Evolutionary conservation across 2,888 invertebrate genomes (phyloP).

Genomic region (Agrotis ipsilon): DNA sequence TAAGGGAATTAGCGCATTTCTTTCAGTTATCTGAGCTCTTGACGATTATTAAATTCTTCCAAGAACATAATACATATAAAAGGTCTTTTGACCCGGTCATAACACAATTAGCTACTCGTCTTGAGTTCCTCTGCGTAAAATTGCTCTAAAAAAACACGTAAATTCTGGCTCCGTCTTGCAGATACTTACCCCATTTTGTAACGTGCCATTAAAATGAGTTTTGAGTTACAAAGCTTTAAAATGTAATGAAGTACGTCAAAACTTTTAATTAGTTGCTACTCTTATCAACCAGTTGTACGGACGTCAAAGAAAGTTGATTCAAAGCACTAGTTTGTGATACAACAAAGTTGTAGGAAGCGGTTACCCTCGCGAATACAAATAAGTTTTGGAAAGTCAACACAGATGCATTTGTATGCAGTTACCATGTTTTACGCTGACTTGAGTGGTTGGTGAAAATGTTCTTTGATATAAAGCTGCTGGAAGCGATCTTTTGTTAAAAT

Average conservation of each 20-base stretch:
- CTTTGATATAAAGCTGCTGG: background rate
- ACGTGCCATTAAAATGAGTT: slow-evolving; percentile 28
- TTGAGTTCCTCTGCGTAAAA: slow-evolving; percentile 40
- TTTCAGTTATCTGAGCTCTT: slow-evolving; percentile 44
- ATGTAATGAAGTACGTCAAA: slow-evolving; percentile 47
- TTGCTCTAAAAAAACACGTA: slow-evolving; percentile 39
- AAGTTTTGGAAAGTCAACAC: slow-evolving; percentile 47
- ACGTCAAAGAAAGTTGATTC: slow-evolving; percentile 58
- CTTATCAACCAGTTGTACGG: slow-evolving; percentile 45
- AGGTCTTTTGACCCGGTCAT: slow-evolving; percentile 69
- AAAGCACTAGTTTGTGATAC: slow-evolving; percentile 55
- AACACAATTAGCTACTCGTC: slow-evolving; percentile 68
- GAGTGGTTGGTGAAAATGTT: slow-evolving; percentile 10
- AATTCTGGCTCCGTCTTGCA: slow-evolving; percentile 29
- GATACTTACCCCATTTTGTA: slow-evolving; percentile 34
- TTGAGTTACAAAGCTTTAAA: slow-evolving; percentile 52
- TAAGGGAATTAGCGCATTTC: slow-evolving; percentile 35
- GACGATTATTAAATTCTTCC: slow-evolving; percentile 62
- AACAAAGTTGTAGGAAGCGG: slow-evolving; percentile 46
- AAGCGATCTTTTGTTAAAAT: background rate
- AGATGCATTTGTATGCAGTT: slow-evolving; percentile 53
- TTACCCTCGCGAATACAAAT: slow-evolving; percentile 54
- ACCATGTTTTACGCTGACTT: slow-evolving; percentile 25
- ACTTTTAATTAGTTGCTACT: slow-evolving; percentile 62
- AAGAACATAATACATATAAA: slow-evolving; percentile 61